A percentile compares a stretch with the other conserved stretches of the same genome.
These are phyloP conservation scores for Sebastes cheni DNA, from an alignment of 2,797 vertebrate species.

Conservation along the genomic window DNA sequence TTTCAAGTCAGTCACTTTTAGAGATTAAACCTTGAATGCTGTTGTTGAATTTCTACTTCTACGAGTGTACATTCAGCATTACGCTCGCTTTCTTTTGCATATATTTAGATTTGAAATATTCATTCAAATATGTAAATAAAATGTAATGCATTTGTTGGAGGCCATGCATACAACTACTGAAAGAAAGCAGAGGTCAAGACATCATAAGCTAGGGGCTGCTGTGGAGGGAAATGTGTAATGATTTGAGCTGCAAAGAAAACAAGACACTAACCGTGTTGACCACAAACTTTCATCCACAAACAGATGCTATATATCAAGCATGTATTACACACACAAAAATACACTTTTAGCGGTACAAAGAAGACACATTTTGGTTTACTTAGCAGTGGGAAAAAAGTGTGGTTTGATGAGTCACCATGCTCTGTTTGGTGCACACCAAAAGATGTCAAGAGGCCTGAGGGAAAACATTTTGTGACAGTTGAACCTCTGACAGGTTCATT, in stretches of 20 bases:
- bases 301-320: neutral
- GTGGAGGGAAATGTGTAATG: neutral
- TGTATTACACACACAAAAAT: neutral
- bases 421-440: neutral
- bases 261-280: neutral
- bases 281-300: neutral
- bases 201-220: neutral
- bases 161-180: neutral
- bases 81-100: neutral
- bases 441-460: neutral
- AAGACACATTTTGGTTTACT: neutral
- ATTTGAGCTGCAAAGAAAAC: neutral
- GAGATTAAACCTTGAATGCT: neutral
- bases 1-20: neutral
- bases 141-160: neutral
- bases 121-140: neutral
- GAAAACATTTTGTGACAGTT: neutral
- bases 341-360: neutral
- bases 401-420: conserved; percentile 1
- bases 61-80: neutral
- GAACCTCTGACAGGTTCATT: neutral
- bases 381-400: neutral
- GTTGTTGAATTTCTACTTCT: neutral
- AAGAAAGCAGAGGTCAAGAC: neutral
- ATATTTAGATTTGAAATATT: neutral